A percentile compares a stretch with the other conserved stretches of the same genome.
Conservation (phyloP, 2,888 invertebrate genomes). For the Drosophila pegasa region DNA sequence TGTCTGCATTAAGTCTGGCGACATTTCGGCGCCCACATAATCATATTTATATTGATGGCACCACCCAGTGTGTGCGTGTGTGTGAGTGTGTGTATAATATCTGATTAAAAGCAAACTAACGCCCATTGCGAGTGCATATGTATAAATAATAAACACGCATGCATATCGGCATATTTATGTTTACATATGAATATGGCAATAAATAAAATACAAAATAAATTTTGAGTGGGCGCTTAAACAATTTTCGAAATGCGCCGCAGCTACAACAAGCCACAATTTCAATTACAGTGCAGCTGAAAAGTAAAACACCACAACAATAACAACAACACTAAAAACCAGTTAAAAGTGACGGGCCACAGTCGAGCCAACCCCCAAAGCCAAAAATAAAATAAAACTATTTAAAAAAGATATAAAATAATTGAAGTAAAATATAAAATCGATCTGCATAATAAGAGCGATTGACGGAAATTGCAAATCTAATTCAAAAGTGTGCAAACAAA, state of each 20-base stretch:
- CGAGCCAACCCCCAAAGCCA: slow-evolving; percentile 30
- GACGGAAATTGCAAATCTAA: slow-evolving; percentile 23
- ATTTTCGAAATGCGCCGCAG: slow-evolving; percentile 39
- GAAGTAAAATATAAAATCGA: not conserved
- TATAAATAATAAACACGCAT: not conserved
- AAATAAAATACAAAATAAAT: slow-evolving; percentile 10
- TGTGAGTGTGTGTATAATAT: slow-evolving; percentile 2
- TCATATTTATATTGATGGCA: slow-evolving; percentile 43
- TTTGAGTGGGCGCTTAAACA: slow-evolving; percentile 60
- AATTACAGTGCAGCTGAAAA: slow-evolving; percentile 74
- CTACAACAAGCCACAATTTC: slow-evolving; percentile 55
- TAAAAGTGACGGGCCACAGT: slow-evolving; percentile 68
- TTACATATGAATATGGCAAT: slow-evolving; percentile 1
- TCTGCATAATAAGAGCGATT: slow-evolving; percentile 45
- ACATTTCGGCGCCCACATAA: slow-evolving; percentile 50
- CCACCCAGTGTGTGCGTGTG: slow-evolving; percentile 22
- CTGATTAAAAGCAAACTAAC: slow-evolving; percentile 6
- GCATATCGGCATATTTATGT: not conserved
- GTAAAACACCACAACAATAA: slow-evolving; percentile 51
- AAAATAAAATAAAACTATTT: slow-evolving; percentile 45
- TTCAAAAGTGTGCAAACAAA: slow-evolving; percentile 20
- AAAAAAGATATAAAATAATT: slow-evolving; percentile 7
- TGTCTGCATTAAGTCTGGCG: slow-evolving; percentile 48
- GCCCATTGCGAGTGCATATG: slow-evolving; percentile 8
- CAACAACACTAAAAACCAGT: slow-evolving; percentile 64